phyloP scores from a whole-genome alignment of 2,113 vertebrate species.

The Alaudala cheleensis region DNA sequence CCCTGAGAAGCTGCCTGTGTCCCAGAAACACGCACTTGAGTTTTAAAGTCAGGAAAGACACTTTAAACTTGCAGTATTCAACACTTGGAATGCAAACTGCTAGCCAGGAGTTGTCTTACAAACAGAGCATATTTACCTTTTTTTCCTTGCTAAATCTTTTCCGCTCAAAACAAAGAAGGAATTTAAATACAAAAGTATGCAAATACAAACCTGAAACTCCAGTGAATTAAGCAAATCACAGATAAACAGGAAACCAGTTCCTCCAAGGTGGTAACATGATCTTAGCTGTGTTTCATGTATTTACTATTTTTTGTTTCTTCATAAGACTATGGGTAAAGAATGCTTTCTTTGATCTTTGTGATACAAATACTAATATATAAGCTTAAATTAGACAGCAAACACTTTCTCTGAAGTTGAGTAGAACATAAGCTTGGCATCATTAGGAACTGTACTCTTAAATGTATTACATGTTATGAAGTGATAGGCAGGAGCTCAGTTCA shows the following conservation, averaged over 20 bases:
- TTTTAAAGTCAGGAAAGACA: not conserved
- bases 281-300: not conserved
- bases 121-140: not conserved
- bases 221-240: not conserved
- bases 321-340: not conserved
- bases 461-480: not conserved
- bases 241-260: constrained; percentile 15
- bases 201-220: not conserved
- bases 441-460: not conserved
- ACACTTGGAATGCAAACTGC: constrained; percentile 10
- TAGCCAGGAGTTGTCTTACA: not conserved
- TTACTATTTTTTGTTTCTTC: not conserved
- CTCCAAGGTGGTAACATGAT: not conserved
- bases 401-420: not conserved
- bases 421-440: not conserved
- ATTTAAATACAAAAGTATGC: constrained; percentile 22
- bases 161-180: constrained; percentile 9
- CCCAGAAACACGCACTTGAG: not conserved
- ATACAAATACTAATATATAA: not conserved
- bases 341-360: not conserved
- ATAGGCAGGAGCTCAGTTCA: not conserved
- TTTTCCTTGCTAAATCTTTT: not conserved
- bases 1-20: not conserved
- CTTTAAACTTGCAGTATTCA: constrained; percentile 6
- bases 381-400: not conserved